Conservation (phyloP, 2,888 invertebrate genomes). For the Neuroscelio doddi region DNA sequence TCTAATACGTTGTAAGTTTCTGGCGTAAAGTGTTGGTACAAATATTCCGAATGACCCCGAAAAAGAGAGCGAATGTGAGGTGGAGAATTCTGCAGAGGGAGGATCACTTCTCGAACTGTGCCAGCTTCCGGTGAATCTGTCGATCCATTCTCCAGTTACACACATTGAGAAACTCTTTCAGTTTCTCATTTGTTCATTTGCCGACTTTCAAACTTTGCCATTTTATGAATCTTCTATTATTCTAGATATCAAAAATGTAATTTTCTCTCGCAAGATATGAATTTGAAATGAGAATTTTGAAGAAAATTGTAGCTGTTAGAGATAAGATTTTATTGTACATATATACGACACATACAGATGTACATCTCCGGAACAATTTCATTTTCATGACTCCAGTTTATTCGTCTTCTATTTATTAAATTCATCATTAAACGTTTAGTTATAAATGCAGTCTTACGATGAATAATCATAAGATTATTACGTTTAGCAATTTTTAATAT, state of each 20-base stretch:
- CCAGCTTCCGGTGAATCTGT: not conserved
- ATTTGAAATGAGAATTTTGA: conserved; percentile 29
- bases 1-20: not conserved
- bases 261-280: conserved; percentile 16
- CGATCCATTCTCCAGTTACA: conserved; percentile 10
- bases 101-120: not conserved
- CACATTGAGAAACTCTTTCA: conserved; percentile 14
- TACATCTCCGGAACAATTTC: too few species aligned
- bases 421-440: too few species aligned
- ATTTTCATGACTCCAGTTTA: too few species aligned
- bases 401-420: too few species aligned
- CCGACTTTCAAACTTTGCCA: conserved; percentile 17
- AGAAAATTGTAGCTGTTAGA: too few species aligned
- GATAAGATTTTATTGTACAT: too few species aligned
- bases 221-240: conserved; percentile 23
- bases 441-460: too few species aligned
- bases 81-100: not conserved
- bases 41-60: not conserved
- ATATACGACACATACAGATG: too few species aligned
- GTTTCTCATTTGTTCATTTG: conserved; percentile 30
- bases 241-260: conserved; percentile 10
- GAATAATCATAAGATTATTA: too few species aligned
- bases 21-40: not conserved
- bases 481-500: too few species aligned
- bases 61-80: not conserved